Percentiles rank a stretch among this genome's conserved stretches.
Conservation (phyloP, 2,888 invertebrate species). For the Quadriops clusia region DNA sequence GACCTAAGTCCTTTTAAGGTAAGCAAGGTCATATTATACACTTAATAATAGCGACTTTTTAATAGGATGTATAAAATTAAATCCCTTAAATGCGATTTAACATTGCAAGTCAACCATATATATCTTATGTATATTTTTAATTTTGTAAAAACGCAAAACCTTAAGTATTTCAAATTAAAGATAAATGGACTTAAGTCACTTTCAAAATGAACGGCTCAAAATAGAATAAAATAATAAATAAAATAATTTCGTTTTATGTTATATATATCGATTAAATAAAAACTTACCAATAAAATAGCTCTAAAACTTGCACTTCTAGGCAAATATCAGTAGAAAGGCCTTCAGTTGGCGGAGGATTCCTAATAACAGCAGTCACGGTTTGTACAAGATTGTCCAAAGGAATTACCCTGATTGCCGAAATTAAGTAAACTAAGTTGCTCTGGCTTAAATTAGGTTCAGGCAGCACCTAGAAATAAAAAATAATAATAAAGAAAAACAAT, state of each 20-base stretch:
- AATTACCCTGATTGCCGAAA: slow-evolving; percentile 70
- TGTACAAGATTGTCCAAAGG: slow-evolving; percentile 74
- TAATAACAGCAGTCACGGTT: slow-evolving; percentile 70
- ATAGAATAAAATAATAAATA: slow-evolving; percentile 1
- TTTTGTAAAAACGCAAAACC: too few species aligned
- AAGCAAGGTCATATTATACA: too few species aligned
- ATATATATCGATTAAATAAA: neutral
- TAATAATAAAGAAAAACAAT: slow-evolving; percentile 1
- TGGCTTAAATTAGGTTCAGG: slow-evolving; percentile 58
- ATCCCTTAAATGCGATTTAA: too few species aligned
- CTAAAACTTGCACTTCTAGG: slow-evolving; percentile 70
- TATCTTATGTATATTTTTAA: too few species aligned
- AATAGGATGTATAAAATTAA: too few species aligned
- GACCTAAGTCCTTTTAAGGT: too few species aligned
- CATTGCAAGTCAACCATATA: too few species aligned
- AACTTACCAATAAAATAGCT: slow-evolving; percentile 58
- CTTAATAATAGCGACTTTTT: too few species aligned
- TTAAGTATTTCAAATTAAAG: too few species aligned
- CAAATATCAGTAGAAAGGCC: slow-evolving; percentile 47
- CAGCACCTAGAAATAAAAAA: slow-evolving; percentile 36
- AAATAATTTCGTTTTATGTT: too few species aligned
- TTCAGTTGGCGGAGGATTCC: slow-evolving; percentile 55
- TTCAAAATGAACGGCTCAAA: too few species aligned
- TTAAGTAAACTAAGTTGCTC: slow-evolving; percentile 63
- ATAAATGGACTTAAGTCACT: too few species aligned